Conservation (phyloP, 2,888 invertebrate genomes). For the Steinernema carpocapsae region DNA sequence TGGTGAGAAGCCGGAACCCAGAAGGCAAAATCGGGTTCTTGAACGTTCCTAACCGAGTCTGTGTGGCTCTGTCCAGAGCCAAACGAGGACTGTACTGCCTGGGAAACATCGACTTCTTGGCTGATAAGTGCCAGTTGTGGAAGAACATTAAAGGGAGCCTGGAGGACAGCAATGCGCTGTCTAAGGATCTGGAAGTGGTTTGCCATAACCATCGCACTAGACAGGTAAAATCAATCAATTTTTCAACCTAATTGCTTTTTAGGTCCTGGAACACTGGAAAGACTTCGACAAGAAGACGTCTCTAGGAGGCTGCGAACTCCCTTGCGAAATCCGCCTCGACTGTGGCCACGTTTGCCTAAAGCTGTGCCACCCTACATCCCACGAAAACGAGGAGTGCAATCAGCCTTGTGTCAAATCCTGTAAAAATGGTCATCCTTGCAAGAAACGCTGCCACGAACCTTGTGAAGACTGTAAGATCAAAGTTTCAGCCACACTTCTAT, state of each 20-base stretch:
- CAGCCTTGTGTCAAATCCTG: slow-evolving; percentile 53
- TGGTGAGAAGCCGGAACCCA: slow-evolving; percentile 80
- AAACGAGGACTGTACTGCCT: slow-evolving; percentile 78
- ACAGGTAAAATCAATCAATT: slow-evolving; percentile 25
- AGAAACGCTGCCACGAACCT: slow-evolving; percentile 45
- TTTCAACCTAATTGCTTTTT: neutral
- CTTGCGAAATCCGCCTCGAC: slow-evolving; percentile 72
- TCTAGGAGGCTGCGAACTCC: slow-evolving; percentile 74
- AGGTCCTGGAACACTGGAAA: slow-evolving; percentile 44
- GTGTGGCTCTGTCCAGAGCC: slow-evolving; percentile 76
- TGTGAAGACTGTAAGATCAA: slow-evolving; percentile 56
- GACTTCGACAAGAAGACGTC: slow-evolving; percentile 54
- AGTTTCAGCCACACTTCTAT: slow-evolving; percentile 55
- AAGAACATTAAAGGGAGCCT: slow-evolving; percentile 42
- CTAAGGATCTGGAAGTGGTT: neutral
- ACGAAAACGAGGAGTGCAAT: slow-evolving; percentile 72
- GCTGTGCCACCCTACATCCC: slow-evolving; percentile 73
- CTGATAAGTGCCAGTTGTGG: slow-evolving; percentile 48
- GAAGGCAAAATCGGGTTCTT: slow-evolving; percentile 43
- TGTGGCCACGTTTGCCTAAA: slow-evolving; percentile 77
- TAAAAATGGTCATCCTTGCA: slow-evolving; percentile 32
- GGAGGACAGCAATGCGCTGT: slow-evolving; percentile 11
- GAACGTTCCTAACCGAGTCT: slow-evolving; percentile 63
- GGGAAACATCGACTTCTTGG: slow-evolving; percentile 74
- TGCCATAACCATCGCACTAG: slow-evolving; percentile 47